Conservation (phyloP, 2,888 invertebrate species). For the Hyppa rectilinea region DNA sequence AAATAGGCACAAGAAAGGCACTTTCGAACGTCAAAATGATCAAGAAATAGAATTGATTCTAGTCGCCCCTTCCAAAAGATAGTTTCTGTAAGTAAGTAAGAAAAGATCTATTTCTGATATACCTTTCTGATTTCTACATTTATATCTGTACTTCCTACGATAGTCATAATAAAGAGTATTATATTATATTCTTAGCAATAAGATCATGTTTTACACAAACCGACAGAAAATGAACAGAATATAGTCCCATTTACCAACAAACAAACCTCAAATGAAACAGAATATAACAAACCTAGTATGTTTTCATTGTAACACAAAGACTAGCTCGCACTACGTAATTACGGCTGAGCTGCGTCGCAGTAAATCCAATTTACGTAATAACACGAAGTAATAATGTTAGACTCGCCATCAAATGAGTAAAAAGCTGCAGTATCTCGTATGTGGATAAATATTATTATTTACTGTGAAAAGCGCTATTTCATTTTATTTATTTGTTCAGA, state of each 20-base stretch:
- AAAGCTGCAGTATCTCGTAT: slow-evolving; percentile 34
- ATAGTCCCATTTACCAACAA: background rate
- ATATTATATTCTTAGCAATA: too few relatives aligned
- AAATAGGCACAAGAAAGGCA: too few relatives aligned
- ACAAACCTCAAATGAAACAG: slow-evolving; percentile 1
- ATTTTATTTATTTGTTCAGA: slow-evolving; percentile 15
- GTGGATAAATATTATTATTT: background rate
- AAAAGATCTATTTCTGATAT: too few relatives aligned
- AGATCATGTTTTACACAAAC: background rate
- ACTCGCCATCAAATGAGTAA: slow-evolving; percentile 35
- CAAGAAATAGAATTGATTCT: too few relatives aligned
- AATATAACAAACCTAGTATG: slow-evolving; percentile 14
- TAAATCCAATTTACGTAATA: slow-evolving; percentile 61
- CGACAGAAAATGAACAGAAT: background rate
- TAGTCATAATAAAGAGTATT: too few relatives aligned
- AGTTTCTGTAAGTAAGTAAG: too few relatives aligned
- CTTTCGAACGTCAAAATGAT: too few relatives aligned
- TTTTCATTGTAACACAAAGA: slow-evolving; percentile 48
- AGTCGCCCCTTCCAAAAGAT: too few relatives aligned
- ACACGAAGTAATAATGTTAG: slow-evolving; percentile 40
- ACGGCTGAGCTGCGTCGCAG: slow-evolving; percentile 39
- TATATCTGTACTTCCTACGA: too few relatives aligned
- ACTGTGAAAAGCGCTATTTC: slow-evolving; percentile 8
- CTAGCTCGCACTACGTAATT: slow-evolving; percentile 36
- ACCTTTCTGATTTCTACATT: too few relatives aligned